Evolutionary conservation across 2,888 invertebrate genomes (phyloP).

Genomic region (Candidula unifasciata): DNA sequence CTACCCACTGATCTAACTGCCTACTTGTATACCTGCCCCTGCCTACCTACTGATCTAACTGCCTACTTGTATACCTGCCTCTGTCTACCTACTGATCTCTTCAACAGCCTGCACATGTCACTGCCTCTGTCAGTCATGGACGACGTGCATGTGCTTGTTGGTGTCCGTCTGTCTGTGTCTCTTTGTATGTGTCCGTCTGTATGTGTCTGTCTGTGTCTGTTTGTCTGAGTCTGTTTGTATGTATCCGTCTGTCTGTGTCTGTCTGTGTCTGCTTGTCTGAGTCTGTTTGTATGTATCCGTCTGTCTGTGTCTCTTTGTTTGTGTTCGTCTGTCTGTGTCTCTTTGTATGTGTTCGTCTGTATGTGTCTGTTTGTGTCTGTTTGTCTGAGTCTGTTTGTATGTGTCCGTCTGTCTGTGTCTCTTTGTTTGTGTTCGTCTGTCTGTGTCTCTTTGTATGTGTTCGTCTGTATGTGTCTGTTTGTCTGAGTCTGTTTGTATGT

Average conservation of each 20-base stretch:
- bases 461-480: too few relatives aligned
- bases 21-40: too few relatives aligned
- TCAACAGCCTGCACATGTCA: background rate
- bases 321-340: background rate
- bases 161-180: background rate
- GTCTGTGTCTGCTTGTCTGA: background rate
- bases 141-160: background rate
- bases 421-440: too few relatives aligned
- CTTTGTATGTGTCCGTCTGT: background rate
- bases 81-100: background rate
- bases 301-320: background rate
- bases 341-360: too few relatives aligned
- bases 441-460: too few relatives aligned
- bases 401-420: too few relatives aligned
- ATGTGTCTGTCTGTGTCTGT: background rate
- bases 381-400: too few relatives aligned
- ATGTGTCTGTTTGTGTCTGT: too few relatives aligned
- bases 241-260: background rate
- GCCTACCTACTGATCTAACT: too few relatives aligned
- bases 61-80: too few relatives aligned
- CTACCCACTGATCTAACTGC: too few relatives aligned
- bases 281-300: background rate
- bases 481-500: too few relatives aligned
- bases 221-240: background rate
- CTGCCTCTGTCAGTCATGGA: background rate